Conservation (phyloP, 1,140 invertebrate species). For the Brachionus asplanchnoidis region DNA sequence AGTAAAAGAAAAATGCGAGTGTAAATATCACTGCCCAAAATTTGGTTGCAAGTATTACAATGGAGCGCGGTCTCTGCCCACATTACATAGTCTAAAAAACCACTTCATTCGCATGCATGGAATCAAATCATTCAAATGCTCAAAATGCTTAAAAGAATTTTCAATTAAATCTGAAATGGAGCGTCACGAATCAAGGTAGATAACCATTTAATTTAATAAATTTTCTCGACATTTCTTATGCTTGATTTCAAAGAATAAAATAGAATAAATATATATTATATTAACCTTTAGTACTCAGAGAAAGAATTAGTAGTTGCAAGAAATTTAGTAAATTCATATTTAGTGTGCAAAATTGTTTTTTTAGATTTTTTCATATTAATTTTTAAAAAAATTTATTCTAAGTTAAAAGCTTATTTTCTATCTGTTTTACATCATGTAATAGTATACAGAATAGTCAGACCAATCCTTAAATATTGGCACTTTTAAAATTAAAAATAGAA, state of each 20-base stretch:
- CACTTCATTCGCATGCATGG: slow-evolving; percentile 39
- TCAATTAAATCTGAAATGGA: slow-evolving; percentile 36
- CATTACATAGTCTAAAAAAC: slow-evolving; percentile 35
- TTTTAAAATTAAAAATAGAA: too few species aligned
- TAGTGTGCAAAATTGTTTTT: too few species aligned
- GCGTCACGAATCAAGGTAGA: slow-evolving; percentile 6
- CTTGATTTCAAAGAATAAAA: not conserved
- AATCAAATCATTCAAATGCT: slow-evolving; percentile 9
- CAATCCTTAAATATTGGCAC: too few species aligned
- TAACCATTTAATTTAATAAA: not conserved
- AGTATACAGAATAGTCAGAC: too few species aligned
- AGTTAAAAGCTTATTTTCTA: too few species aligned
- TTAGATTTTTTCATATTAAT: too few species aligned
- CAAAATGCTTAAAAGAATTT: slow-evolving; percentile 17
- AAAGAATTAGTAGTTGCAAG: too few species aligned
- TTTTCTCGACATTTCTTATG: not conserved
- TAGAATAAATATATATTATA: too few species aligned
- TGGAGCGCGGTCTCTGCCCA: not conserved
- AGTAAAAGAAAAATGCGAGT: slow-evolving; percentile 21
- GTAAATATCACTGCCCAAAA: slow-evolving; percentile 18
- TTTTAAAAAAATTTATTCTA: too few species aligned
- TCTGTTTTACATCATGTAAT: too few species aligned
- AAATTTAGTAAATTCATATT: too few species aligned
- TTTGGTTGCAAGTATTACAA: slow-evolving; percentile 24
- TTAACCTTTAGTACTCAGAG: too few species aligned